These are phyloP conservation scores for Phyllotreta striolata DNA, from an alignment of 2,888 invertebrate species.

Conservation along the genomic window DNA sequence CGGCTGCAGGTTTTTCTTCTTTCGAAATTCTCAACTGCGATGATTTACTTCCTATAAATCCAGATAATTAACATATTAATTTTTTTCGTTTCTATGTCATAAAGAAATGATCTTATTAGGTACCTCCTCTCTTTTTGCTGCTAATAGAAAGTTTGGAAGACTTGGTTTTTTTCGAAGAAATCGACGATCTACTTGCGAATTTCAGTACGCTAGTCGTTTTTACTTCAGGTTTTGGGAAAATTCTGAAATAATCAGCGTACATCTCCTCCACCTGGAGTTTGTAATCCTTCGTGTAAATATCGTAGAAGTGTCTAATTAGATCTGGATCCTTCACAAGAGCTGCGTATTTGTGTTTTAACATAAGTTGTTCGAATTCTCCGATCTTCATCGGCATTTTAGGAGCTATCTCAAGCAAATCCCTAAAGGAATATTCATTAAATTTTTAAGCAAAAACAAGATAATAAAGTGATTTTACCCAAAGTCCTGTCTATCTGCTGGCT, in stretches of 20 bases:
- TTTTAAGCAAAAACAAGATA: not conserved
- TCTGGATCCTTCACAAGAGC: not conserved
- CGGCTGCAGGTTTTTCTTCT: too few species aligned
- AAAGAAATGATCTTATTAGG: too few species aligned
- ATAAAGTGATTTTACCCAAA: slow-evolving; percentile 5
- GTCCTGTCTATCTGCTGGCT: not conserved
- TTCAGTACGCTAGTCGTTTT: too few species aligned
- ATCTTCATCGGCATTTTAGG: not conserved
- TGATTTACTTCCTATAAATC: too few species aligned
- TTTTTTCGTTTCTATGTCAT: too few species aligned
- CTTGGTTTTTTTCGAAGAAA: too few species aligned
- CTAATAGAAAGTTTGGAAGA: too few species aligned
- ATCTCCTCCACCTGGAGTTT: too few species aligned
- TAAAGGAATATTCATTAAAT: not conserved
- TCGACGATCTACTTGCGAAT: too few species aligned
- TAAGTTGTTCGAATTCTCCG: slow-evolving; percentile 1
- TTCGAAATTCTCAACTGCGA: too few species aligned
- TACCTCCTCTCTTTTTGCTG: too few species aligned
- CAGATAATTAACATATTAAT: too few species aligned
- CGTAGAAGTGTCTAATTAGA: not conserved
- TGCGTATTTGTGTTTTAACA: not conserved
- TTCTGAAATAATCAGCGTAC: not conserved
- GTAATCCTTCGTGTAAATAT: slow-evolving; percentile 4
- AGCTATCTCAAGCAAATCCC: not conserved
- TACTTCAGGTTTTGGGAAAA: not conserved